Evolutionary conservation across 2,113 vertebrate species (phyloP), one percentile per base, ranked within the genome.

Genomic region (Embiotoca jacksoni): DNA sequence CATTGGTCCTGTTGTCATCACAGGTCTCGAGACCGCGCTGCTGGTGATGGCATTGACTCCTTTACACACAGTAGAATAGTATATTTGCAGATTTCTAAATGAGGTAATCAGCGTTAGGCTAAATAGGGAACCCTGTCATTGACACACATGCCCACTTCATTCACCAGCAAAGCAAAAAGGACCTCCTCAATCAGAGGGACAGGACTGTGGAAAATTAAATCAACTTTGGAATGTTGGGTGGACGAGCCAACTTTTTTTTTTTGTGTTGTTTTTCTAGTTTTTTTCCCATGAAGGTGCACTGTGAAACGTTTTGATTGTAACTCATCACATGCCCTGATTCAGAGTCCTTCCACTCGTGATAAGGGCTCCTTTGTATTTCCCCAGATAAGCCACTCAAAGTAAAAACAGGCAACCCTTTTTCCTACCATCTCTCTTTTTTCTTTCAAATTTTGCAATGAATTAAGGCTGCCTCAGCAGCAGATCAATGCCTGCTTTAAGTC

Each of bases 31-130:
- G 83, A 90, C 83, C 86, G 74, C 87, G 72, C 92, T 93, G 93
- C 93, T 95, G 93, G 92, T 93, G 94, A 93, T 92, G 93, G 90
- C 92, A 88, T 91, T 88, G 86, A 91, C 91, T 93, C 92, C 88
- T 91, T 91, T 87, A 87, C 88, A 90, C 86, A 93, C 89, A 93
- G 87, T 89, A 95, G 91, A 91, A 76, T 90, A 93, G 91, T 91
- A 91, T 89, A 92, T 95, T 95, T 94, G 93, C 93, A 95, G 93
- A 92, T 93, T 90, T 93, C 91, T 93, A 91, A 91, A 94, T 94
- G 93, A 95, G 94, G 94, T 95, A 95, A 94, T 94, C 88, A 89
- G 90, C 88, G 88, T 92, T 94, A 89, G 87, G 90, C 88, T 91
- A 91, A 91, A 88, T 88, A 86, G 89, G 91, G 90, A 93, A 93